Percentiles rank a stretch among this genome's conserved stretches.
Conservation (phyloP, 2,797 vertebrate genomes). For the Salarias fasciatus region DNA sequence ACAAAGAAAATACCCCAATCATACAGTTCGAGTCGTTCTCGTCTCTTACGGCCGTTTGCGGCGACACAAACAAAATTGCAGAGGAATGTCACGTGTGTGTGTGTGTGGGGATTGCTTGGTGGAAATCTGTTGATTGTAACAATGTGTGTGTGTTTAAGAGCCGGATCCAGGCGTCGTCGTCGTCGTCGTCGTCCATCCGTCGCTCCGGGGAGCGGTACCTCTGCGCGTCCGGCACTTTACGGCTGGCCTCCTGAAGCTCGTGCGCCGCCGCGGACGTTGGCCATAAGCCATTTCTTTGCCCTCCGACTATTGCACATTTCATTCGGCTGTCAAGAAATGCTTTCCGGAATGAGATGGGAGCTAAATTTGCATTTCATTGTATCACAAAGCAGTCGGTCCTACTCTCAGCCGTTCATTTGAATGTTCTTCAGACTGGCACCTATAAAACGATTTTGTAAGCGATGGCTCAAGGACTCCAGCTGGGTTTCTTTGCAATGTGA, state of each 20-base stretch:
- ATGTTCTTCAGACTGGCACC: conserved; percentile 59
- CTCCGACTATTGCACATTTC: conserved; percentile 45
- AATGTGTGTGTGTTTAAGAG: conserved; percentile 34
- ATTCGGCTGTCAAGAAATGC: conserved; percentile 49
- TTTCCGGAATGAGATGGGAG: conserved; percentile 52
- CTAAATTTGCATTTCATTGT: conserved; percentile 42
- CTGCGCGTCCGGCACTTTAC: conserved; percentile 75
- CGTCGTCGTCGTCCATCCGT: conserved; percentile 36
- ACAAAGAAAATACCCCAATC: conserved; percentile 8
- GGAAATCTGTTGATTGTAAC: conserved; percentile 32
- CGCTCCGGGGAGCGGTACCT: conserved; percentile 23
- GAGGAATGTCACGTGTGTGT: conserved; percentile 46
- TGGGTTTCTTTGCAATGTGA: conserved; percentile 46
- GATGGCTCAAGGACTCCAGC: conserved; percentile 42
- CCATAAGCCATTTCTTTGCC: conserved; percentile 30
- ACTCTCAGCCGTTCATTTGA: conserved; percentile 46
- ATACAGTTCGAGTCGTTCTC: conserved; percentile 16
- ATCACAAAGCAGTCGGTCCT: conserved; percentile 24
- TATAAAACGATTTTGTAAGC: conserved; percentile 49
- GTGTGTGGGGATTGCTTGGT: conserved; percentile 25
- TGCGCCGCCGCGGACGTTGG: conserved; percentile 26
- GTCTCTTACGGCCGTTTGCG: conserved; percentile 8
- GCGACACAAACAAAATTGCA: conserved; percentile 15
- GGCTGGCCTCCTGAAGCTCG: conserved; percentile 43
- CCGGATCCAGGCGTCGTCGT: conserved; percentile 26